These are phyloP conservation scores for Notospermus geniculatus DNA, from an alignment of 1,140 invertebrate species.

Conservation along the genomic window DNA sequence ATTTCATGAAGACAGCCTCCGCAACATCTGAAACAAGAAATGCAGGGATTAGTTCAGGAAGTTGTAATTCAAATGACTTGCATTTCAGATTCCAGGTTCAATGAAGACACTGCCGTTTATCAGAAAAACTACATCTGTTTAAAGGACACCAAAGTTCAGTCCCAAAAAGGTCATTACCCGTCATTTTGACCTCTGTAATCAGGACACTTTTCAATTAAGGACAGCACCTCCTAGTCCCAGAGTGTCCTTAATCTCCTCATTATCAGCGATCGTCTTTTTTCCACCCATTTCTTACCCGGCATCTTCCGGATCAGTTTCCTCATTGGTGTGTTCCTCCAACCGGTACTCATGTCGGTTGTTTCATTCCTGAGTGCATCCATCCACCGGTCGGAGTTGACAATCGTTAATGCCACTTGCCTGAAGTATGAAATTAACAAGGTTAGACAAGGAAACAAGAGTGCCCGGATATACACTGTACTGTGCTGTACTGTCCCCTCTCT, in stretches of 20 bases:
- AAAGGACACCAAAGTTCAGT: too few relatives aligned
- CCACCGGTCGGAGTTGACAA: constrained; percentile 56
- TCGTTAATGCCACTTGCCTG: constrained; percentile 55
- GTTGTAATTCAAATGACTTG: too few relatives aligned
- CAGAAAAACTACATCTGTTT: too few relatives aligned
- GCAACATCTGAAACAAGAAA: constrained; percentile 55
- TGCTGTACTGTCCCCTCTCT: too few relatives aligned
- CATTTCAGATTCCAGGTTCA: too few relatives aligned
- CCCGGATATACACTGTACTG: background rate
- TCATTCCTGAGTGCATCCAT: constrained; percentile 53
- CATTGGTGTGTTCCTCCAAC: constrained; percentile 56
- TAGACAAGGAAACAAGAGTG: background rate
- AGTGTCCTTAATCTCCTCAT: too few relatives aligned
- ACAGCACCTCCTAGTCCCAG: too few relatives aligned
- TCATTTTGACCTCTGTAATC: too few relatives aligned
- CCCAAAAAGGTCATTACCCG: too few relatives aligned
- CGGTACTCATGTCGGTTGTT: constrained; percentile 38
- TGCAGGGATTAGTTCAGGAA: background rate
- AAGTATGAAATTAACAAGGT: constrained; percentile 18
- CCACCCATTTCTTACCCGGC: constrained; percentile 57
- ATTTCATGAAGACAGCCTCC: constrained; percentile 57
- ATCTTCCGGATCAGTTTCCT: constrained; percentile 59
- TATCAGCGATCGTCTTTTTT: too few relatives aligned
- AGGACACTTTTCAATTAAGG: too few relatives aligned
- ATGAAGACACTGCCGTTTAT: too few relatives aligned